These are phyloP conservation scores for Nanorana parkeri DNA, from an alignment of 2,113 vertebrate species.

Conservation along the genomic window DNA sequence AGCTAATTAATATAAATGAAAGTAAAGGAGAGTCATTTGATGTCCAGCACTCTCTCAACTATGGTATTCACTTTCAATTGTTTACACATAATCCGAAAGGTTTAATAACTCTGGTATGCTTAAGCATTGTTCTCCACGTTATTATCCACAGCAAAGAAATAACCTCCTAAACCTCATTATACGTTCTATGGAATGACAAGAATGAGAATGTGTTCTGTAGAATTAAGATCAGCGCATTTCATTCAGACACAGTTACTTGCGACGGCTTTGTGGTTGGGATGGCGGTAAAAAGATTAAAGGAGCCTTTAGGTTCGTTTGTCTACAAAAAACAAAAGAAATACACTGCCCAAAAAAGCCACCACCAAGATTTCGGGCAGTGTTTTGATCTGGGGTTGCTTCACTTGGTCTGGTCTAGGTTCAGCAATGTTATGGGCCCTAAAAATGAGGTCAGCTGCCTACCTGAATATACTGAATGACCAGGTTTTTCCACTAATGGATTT, in stretches of 20 bases:
- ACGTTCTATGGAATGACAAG: not conserved
- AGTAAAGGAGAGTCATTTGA: not conserved
- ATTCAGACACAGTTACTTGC: not conserved
- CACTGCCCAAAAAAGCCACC: no score
- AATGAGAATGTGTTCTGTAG: slow-evolving; percentile 10
- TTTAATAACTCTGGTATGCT: not conserved
- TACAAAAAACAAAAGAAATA: no score
- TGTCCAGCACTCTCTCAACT: not conserved
- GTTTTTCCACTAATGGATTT: no score
- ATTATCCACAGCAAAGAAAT: not conserved
- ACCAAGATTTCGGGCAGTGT: no score
- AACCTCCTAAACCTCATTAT: slow-evolving; percentile 3
- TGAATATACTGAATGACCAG: no score
- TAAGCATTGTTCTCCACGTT: not conserved
- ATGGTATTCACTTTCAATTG: not conserved
- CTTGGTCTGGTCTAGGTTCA: no score
- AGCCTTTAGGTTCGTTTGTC: no score
- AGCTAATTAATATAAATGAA: not conserved
- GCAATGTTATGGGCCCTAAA: no score
- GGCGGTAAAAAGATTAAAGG: no score
- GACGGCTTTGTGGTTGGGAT: not conserved
- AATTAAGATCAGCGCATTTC: slow-evolving; percentile 7
- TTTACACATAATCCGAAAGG: slow-evolving; percentile 4
- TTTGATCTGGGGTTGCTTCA: no score
- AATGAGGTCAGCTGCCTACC: no score